Evolutionary conservation across 1,140 invertebrate species (phyloP).

Genomic region (Epicauta chinensis): DNA sequence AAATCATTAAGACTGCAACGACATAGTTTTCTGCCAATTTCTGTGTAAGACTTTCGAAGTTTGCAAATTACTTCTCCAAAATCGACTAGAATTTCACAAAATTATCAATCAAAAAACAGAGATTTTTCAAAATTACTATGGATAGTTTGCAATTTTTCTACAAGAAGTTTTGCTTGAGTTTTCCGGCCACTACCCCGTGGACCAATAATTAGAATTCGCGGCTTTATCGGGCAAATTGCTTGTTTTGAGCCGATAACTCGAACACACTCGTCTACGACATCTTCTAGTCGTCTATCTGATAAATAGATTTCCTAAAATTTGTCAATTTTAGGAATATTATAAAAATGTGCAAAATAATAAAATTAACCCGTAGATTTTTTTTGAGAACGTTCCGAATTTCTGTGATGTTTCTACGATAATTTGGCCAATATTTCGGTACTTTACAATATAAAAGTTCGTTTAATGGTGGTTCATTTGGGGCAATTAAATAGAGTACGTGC

Average conservation of each 20-base stretch:
- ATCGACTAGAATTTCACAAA: constrained; percentile 43
- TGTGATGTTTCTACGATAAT: constrained; percentile 30
- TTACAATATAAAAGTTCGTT: constrained; percentile 35
- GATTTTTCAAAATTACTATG: constrained; percentile 35
- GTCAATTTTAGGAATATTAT: background rate
- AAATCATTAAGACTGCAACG: constrained; percentile 27
- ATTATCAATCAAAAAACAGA: constrained; percentile 1
- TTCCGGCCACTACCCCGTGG: constrained; percentile 46
- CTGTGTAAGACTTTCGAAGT: constrained; percentile 42
- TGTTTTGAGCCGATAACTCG: constrained; percentile 27
- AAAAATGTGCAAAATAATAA: background rate
- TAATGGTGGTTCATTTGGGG: constrained; percentile 33
- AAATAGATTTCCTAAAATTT: constrained; percentile 27
- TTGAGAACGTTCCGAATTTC: constrained; percentile 31
- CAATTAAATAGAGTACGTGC: constrained; percentile 45
- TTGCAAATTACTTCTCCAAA: constrained; percentile 49
- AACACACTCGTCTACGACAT: constrained; percentile 28
- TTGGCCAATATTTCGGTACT: constrained; percentile 33
- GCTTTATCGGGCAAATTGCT: constrained; percentile 30
- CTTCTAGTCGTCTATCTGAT: constrained; percentile 19
- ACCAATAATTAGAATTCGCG: constrained; percentile 46
- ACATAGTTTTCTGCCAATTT: constrained; percentile 46
- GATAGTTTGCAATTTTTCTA: constrained; percentile 44
- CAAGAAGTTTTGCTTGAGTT: constrained; percentile 42
- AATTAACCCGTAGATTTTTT: constrained; percentile 23